Evolutionary conservation across 2,113 vertebrate genomes (phyloP), one percentile per base, ranked within the genome.

Genomic region (Tachuris rubrigastra): DNA sequence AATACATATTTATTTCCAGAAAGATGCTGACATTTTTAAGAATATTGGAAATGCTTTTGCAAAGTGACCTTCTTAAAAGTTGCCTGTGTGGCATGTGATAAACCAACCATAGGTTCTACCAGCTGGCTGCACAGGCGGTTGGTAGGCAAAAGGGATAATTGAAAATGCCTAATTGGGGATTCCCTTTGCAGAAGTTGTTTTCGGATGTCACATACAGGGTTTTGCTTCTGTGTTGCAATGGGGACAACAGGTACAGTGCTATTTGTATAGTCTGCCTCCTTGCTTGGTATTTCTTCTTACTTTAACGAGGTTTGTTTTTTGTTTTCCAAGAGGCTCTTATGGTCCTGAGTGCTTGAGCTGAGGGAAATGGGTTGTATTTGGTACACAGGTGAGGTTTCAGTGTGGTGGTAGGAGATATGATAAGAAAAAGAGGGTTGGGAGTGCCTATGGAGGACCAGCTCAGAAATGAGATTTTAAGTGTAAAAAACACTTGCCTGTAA

Each of bases 141-240:
- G 22, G 8, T 25, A 24, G 37, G 24, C 10, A 41, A 19, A 33
- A 39, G 42, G 33, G 31, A 8, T 46, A 21, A 50, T 3, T 74
- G 16, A 30, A 24, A 10, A 2, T 11, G 33, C 14, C 10, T 52
- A 4, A 22, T 0, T 22, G 10, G 30, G 27, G 4, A 10, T 5
- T 47, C 7, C 21, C 28, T 30, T 52, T 10, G 14, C 13, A 75
- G 60, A 60, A 5, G 2, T 9, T 3, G 30, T 3, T 5, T 56
- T n/a, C 39, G 35, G 21, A 10, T 85, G 10, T 3, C 0, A 5
- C 0, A 1, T 25, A 28, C 8, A 8, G 12, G 19, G 18, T 49
- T 67, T 44, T 49, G 63, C 4, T 69, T 65, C 65, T 59, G 42
- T 11, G 13, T 14, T 30, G 19, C 28, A 25, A 7, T 0, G 1